Conservation (phyloP, 37 sponge, comb jelly and placozoan species). For the Chondrilla cf. caribensis region DNA sequence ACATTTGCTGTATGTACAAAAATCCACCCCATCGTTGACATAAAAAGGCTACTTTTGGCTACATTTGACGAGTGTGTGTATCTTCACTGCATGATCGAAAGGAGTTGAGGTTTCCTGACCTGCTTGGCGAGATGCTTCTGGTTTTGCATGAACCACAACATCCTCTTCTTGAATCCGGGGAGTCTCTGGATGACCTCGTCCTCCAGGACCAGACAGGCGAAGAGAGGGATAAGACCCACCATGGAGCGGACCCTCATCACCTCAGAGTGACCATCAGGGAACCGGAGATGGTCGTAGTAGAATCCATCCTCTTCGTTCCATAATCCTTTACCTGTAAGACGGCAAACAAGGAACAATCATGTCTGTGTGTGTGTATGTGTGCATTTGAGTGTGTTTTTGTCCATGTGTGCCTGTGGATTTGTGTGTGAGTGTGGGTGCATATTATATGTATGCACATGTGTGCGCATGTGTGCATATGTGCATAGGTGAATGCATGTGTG, state of each 20-base stretch:
- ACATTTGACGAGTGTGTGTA: too few species aligned
- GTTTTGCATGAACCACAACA: slow-evolving; percentile 92
- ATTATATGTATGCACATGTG: too few species aligned
- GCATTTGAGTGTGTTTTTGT: not conserved
- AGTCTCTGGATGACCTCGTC: slow-evolving; percentile 83
- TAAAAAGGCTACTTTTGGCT: too few species aligned
- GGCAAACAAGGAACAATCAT: not conserved
- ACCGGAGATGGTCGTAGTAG: slow-evolving; percentile 86
- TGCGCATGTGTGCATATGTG: too few species aligned
- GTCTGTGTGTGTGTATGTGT: not conserved
- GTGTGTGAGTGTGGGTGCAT: too few species aligned
- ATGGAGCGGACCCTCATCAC: slow-evolving; percentile 86
- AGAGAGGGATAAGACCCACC: slow-evolving; percentile 95
- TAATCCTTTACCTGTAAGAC: slow-evolving; percentile 54
- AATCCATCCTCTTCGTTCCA: slow-evolving; percentile 95
- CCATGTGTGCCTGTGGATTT: too few species aligned
- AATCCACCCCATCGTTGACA: too few species aligned
- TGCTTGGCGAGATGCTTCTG: slow-evolving; percentile 76
- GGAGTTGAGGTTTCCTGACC: slow-evolving; percentile 1
- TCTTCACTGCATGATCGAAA: too few species aligned
- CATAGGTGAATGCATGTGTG: too few species aligned
- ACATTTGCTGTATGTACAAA: slow-evolving; percentile 4
- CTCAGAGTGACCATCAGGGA: slow-evolving; percentile 45
- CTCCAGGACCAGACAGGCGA: slow-evolving; percentile 90
- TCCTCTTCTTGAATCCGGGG: slow-evolving; percentile 78